Evolutionary conservation across 1,140 invertebrate species (phyloP), one percentile per base, ranked within the genome.

Genomic region (Apis florea): DNA sequence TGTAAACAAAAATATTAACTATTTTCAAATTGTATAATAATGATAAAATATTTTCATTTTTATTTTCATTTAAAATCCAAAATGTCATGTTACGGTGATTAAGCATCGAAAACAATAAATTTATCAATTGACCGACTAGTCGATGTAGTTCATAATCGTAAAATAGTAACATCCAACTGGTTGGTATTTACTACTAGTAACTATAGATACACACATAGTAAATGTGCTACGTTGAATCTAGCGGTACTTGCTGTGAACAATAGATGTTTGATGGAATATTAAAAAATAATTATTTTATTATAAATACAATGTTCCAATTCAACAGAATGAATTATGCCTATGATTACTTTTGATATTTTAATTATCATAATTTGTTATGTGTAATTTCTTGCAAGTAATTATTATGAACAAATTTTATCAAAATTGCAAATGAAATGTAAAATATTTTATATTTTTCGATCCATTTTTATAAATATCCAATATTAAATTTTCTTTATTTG

Each of bases 91-190:
- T 0, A n/a, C 21, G 15, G 15, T 40, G 15, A n/a, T 24, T 12
- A 47, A 67, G 69, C 71, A 83, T 79, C 21, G 74, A 15, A 56
- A 75, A 26, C 26, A 63, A 61, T 31, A 70, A 86, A 85, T 78
- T 83, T 72, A 79, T 67, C 75, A 61, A 79, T 40, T 85, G 79
- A 83, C 81, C 84, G 80, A 87, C 84, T 80, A 71, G 51, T 80
- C 69, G 47, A 49, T 40, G 54, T n/a, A 69, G 17, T n/a, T 70
- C 31, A 13, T 31, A 72, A 49, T 31, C 4, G 51, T 19, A 74
- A 69, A 76, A 64, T 64, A n/a, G 26, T 53, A 49, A 51, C 56
- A 56, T 10, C n/a, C 59, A n/a, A 31, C 19, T 54, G 3, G 10
- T 47, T 54, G 26, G 17, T 19, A 47, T 76, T 77, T 56, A n/a